Evolutionary conservation across 1,140 invertebrate genomes (phyloP), one percentile per base, ranked within the genome.

Genomic region (Drosophila gunungcola): DNA sequence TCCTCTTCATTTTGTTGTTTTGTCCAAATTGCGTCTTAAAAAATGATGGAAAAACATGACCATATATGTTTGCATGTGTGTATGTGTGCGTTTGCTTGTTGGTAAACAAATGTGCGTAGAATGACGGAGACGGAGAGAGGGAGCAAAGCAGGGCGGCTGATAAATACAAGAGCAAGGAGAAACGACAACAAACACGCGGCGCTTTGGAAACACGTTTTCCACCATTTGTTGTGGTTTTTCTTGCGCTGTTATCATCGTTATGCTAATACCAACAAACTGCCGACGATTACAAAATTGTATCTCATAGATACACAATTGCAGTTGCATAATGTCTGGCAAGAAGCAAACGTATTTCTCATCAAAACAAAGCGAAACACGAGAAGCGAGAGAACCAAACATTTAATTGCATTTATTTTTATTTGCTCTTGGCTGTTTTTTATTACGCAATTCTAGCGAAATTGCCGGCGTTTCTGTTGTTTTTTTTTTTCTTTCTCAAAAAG

Each of bases 41-140:
- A 57, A 70, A 48, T 74, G 10, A 75, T 76, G 36, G 55, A 60
- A 64, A 64, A 34, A 68, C 65, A 70, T 56, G 36, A 9, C 51
- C 64, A 39, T 68, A n/a, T 60, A 46, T 68, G 69, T 61, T 55
- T 68, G 39, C 25, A 32, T 48, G 45, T 70, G 60, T 55, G 54
- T 42, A 38, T 45, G 16, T 56, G 29, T 48, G 63, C 72, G 63
- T 65, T 56, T 72, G 48, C 61, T 64, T 82, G 80, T 88, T 86
- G 56, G 83, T 86, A 86, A 86, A 86, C 82, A 86, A 86, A 86
- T 86, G 56, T 69, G 78, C 82, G 82, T 86, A 60, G 78, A 86
- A 86, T 86, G 83, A 25, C 51, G 42, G 52, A 58, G 36, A 54
- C 29, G 38, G 49, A 62, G 49, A 34, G 49, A 51, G 32, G 38